Conservation (phyloP, 2,797 vertebrate species). For the Streptopelia turtur region DNA sequence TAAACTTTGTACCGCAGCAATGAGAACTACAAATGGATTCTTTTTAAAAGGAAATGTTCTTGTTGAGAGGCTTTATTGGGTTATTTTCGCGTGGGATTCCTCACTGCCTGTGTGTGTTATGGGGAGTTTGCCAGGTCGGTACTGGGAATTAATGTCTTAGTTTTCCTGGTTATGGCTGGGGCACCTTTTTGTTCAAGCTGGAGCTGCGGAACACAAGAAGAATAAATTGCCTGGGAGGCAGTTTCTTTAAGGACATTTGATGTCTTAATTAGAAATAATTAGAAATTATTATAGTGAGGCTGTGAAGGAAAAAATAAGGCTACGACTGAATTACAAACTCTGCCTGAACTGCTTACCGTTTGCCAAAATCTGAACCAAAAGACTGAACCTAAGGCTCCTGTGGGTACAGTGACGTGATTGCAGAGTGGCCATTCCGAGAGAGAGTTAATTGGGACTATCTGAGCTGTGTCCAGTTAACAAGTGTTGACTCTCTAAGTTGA, state of each 20-base stretch:
- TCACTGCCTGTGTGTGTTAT: fast-evolving
- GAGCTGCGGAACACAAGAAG: neutral
- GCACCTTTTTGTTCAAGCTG: neutral
- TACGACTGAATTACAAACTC: neutral
- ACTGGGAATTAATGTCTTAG: neutral
- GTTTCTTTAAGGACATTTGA: neutral
- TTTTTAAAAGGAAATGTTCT: neutral
- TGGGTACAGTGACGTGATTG: neutral
- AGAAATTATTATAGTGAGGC: neutral
- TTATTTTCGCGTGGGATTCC: neutral
- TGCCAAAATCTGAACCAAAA: neutral
- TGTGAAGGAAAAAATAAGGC: neutral
- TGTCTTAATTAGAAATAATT: neutral
- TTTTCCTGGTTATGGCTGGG: neutral
- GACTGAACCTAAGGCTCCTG: neutral
- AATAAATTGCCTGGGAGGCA: neutral
- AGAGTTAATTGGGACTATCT: neutral
- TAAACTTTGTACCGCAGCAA: neutral
- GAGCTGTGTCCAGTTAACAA: neutral
- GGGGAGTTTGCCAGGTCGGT: neutral
- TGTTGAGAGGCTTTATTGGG: neutral
- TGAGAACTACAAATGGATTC: neutral
- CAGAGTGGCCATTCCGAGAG: neutral
- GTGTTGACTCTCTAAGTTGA: neutral
- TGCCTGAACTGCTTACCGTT: neutral